These are phyloP conservation scores for Xestia c-nigrum DNA, from an alignment of 2,888 invertebrate species.

Conservation along the genomic window DNA sequence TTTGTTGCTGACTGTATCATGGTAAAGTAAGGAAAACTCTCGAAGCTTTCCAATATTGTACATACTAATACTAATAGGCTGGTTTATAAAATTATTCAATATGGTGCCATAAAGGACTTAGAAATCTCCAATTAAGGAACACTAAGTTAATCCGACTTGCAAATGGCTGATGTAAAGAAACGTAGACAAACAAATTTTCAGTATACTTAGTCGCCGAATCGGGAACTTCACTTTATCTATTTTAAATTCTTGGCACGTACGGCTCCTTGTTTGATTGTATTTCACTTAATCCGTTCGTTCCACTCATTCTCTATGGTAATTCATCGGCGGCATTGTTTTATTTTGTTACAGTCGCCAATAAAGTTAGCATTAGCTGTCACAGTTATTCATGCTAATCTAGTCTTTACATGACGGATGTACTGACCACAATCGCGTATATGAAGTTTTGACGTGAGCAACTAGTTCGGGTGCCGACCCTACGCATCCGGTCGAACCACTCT, in stretches of 20 bases:
- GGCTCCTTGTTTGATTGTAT: conserved; percentile 86
- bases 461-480: conserved; percentile 73
- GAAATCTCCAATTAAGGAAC: conserved; percentile 54
- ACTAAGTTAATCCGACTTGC: conserved; percentile 66
- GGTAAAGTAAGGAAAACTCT: not conserved
- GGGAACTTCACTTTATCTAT: conserved; percentile 73
- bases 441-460: conserved; percentile 64
- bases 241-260: conserved; percentile 81
- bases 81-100: conserved; percentile 5
- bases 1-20: conserved; percentile 20
- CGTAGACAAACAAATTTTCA: conserved; percentile 75
- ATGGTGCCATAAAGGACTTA: conserved; percentile 16
- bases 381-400: conserved; percentile 66
- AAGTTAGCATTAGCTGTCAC: conserved; percentile 65
- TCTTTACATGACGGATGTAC: conserved; percentile 68
- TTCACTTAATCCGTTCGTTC: conserved; percentile 88
- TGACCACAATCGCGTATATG: conserved; percentile 67
- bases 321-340: conserved; percentile 87
- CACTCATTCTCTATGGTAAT: conserved; percentile 89
- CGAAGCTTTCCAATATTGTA: not conserved
- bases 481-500: conserved; percentile 87
- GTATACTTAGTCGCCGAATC: conserved; percentile 71
- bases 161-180: conserved; percentile 70
- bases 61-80: not conserved
- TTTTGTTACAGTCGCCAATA: conserved; percentile 77